phyloP scores from a whole-genome alignment of 1,140 invertebrate species.

The Cotesia typhae region DNA sequence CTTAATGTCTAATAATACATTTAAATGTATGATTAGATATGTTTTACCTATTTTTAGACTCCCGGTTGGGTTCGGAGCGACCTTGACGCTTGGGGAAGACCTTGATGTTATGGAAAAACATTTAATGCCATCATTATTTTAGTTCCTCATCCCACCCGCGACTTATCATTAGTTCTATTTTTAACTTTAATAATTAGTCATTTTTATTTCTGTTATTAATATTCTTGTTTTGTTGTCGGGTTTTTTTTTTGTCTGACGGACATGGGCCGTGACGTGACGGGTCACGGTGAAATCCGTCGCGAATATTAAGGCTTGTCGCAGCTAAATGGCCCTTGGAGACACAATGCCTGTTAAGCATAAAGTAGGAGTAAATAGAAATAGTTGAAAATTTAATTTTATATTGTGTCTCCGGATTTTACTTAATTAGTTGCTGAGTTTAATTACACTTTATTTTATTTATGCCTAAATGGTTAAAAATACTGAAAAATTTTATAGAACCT shows the following conservation, averaged over 20 bases:
- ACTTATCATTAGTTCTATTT: too few relatives aligned
- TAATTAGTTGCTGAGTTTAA: too few relatives aligned
- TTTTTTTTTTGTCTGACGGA: conserved; percentile 23
- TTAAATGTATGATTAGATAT: background rate
- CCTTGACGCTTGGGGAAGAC: conserved; percentile 10
- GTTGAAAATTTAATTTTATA: too few relatives aligned
- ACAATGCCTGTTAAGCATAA: conserved; percentile 7
- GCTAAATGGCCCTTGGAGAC: conserved; percentile 33
- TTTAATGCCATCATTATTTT: background rate
- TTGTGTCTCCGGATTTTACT: too few relatives aligned
- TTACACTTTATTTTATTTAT: too few relatives aligned
- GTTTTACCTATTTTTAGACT: background rate
- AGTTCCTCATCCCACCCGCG: too few relatives aligned
- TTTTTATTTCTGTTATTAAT: too few relatives aligned
- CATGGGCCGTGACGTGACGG: conserved; percentile 32
- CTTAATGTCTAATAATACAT: too few relatives aligned
- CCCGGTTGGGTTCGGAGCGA: background rate
- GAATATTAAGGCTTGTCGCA: conserved; percentile 1
- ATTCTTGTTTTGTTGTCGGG: too few relatives aligned
- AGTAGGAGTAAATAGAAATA: background rate
- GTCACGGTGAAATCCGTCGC: conserved; percentile 32
- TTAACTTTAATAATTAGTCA: too few relatives aligned
- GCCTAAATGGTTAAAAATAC: too few relatives aligned
- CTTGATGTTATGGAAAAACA: conserved; percentile 18
- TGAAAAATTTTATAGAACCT: too few relatives aligned